Conservation (phyloP, 2,113 vertebrate species). For the Pedionomus torquatus region DNA sequence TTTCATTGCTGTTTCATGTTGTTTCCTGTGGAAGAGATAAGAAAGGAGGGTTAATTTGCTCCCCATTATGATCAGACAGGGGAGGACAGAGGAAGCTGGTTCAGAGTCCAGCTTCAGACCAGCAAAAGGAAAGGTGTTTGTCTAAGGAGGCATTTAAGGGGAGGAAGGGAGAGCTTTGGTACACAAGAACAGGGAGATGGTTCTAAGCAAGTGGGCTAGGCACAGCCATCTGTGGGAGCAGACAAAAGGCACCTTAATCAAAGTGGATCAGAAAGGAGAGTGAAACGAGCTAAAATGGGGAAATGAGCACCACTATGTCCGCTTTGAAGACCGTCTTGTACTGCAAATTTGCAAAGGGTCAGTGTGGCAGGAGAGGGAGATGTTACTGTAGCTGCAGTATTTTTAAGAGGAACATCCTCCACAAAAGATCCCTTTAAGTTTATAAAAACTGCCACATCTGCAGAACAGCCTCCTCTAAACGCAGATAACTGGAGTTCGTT, state of each 20-base stretch:
- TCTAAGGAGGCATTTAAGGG: not conserved
- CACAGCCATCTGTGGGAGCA: not conserved
- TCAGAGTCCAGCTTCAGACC: not conserved
- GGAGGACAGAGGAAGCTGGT: not conserved
- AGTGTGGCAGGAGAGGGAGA: not conserved
- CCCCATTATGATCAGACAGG: not conserved
- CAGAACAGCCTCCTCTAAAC: not conserved
- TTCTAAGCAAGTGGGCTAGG: not conserved
- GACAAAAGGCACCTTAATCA: not conserved
- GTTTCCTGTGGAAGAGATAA: not conserved
- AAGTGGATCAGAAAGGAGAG: not conserved
- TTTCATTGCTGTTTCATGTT: constrained; percentile 19
- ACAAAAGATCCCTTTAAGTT: not conserved
- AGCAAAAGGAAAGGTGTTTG: not conserved
- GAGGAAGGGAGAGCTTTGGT: not conserved
- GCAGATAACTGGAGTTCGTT: not conserved
- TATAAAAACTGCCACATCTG: not conserved
- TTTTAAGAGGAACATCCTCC: not conserved
- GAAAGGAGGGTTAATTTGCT: constrained; percentile 5
- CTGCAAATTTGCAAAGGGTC: not conserved
- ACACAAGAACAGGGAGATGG: not conserved
- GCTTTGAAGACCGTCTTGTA: not conserved
- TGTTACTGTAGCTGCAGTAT: not conserved
- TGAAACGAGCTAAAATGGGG: not conserved
- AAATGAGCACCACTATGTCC: not conserved